Conservation (phyloP, 2,888 invertebrate genomes). For the Sinopyrophorus schimmeli region DNA sequence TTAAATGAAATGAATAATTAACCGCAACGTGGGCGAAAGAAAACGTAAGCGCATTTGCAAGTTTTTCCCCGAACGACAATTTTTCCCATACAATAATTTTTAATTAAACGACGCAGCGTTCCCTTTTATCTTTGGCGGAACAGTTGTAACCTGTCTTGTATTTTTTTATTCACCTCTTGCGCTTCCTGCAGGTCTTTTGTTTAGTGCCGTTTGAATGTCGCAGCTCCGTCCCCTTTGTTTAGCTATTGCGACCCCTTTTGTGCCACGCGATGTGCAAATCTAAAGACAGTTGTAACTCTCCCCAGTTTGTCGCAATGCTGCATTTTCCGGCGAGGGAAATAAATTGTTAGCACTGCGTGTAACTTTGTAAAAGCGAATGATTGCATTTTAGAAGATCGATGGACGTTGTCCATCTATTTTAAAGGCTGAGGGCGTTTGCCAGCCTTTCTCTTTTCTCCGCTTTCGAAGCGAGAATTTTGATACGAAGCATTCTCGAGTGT, state of each 20-base stretch:
- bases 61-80: conserved; percentile 10
- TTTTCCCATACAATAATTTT: conserved; percentile 23
- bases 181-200: conserved; percentile 24
- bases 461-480: conserved; percentile 12
- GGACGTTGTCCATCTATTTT: conserved; percentile 26
- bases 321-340: conserved; percentile 27
- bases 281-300: conserved; percentile 32
- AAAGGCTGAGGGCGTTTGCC: conserved; percentile 18
- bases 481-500: conserved; percentile 1
- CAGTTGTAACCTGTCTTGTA: conserved; percentile 16
- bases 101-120: conserved; percentile 22
- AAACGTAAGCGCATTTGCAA: conserved; percentile 11
- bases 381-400: conserved; percentile 30
- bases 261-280: conserved; percentile 32
- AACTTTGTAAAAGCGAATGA: conserved; percentile 29
- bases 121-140: conserved; percentile 9
- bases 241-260: conserved; percentile 25
- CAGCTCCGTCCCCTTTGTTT: conserved; percentile 23
- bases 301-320: conserved; percentile 32
- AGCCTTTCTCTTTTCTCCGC: background rate
- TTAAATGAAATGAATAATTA: conserved; percentile 25
- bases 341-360: conserved; percentile 30
- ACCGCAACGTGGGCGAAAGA: conserved; percentile 14
- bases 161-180: conserved; percentile 16
- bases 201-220: conserved; percentile 24